Percentiles rank a stretch among this genome's conserved stretches.
phyloP scores from a whole-genome alignment of 1,140 invertebrate species.

The Thaumetopoea pityocampa region DNA sequence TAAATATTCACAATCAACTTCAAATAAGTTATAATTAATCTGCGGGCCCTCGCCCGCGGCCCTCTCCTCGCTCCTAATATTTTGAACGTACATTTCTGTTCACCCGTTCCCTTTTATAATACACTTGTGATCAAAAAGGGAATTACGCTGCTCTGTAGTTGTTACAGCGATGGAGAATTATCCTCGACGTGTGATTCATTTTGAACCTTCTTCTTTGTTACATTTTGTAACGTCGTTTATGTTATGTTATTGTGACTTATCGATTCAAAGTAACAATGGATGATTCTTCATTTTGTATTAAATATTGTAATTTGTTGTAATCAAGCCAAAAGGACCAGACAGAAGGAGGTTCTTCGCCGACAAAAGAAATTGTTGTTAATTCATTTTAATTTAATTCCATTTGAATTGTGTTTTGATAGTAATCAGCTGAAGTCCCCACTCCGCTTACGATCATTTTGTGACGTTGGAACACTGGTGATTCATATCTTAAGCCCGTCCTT shows the following conservation, averaged over 20 bases:
- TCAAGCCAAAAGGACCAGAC: no score
- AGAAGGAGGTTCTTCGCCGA: no score
- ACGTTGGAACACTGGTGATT: no score
- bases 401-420: no score
- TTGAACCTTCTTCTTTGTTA: conserved; percentile 17
- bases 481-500: no score
- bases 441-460: no score
- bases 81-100: conserved; percentile 11
- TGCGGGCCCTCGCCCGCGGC: conserved; percentile 12
- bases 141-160: conserved; percentile 11
- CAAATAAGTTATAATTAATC: conserved; percentile 26
- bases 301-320: no score
- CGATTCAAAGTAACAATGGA: conserved; percentile 4
- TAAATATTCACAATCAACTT: conserved; percentile 11
- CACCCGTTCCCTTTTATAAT: conserved; percentile 18
- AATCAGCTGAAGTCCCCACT: no score
- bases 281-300: no score
- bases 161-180: conserved; percentile 13
- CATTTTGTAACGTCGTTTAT: conserved; percentile 4
- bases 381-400: no score
- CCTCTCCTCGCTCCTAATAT: conserved; percentile 12
- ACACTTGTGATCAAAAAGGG: conserved; percentile 5
- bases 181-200: conserved; percentile 16
- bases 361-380: no score
- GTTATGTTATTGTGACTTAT: conserved; percentile 6